These are phyloP conservation scores for Amniataba percoides DNA, from an alignment of 2,797 vertebrate genomes.

Conservation along the genomic window DNA sequence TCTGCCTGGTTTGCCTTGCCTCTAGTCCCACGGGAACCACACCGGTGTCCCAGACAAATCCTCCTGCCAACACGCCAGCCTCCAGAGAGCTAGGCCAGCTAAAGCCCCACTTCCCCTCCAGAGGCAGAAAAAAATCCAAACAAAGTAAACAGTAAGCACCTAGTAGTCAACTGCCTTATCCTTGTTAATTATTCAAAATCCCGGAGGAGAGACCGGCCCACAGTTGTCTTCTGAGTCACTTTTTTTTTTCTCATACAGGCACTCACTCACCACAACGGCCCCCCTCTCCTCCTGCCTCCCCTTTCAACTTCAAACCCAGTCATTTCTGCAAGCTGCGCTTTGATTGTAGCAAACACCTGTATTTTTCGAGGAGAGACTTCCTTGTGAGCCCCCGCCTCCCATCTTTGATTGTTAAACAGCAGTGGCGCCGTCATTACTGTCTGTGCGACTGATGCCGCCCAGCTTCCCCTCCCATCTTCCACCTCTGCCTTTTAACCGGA, in stretches of 20 bases:
- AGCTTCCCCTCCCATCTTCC: slow-evolving; percentile 78
- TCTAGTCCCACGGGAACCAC: slow-evolving; percentile 80
- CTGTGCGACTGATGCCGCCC: slow-evolving; percentile 84
- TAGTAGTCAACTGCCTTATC: slow-evolving; percentile 81
- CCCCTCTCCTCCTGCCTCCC: slow-evolving; percentile 68
- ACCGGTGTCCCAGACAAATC: slow-evolving; percentile 77
- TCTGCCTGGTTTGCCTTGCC: slow-evolving; percentile 51
- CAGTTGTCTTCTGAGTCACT: slow-evolving; percentile 73
- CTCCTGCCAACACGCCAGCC: slow-evolving; percentile 75
- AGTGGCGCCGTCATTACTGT: slow-evolving; percentile 87
- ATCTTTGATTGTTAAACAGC: slow-evolving; percentile 90
- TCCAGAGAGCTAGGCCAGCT: slow-evolving; percentile 71
- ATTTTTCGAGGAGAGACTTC: slow-evolving; percentile 89
- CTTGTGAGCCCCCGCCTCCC: slow-evolving; percentile 85
- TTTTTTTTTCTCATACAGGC: slow-evolving; percentile 71
- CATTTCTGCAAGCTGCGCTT: slow-evolving; percentile 87
- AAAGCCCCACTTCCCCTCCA: slow-evolving; percentile 82
- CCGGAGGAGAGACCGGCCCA: slow-evolving; percentile 76
- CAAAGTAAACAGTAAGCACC: slow-evolving; percentile 82
- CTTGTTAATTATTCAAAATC: slow-evolving; percentile 84
- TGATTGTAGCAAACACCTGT: slow-evolving; percentile 90
- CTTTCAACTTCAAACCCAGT: slow-evolving; percentile 88
- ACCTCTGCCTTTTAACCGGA: slow-evolving; percentile 81
- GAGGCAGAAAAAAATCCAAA: slow-evolving; percentile 64
- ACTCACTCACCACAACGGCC: slow-evolving; percentile 77